Base-by-base conservation (phyloP, 2,797 vertebrate species). In the Paguma larvata region DNA sequence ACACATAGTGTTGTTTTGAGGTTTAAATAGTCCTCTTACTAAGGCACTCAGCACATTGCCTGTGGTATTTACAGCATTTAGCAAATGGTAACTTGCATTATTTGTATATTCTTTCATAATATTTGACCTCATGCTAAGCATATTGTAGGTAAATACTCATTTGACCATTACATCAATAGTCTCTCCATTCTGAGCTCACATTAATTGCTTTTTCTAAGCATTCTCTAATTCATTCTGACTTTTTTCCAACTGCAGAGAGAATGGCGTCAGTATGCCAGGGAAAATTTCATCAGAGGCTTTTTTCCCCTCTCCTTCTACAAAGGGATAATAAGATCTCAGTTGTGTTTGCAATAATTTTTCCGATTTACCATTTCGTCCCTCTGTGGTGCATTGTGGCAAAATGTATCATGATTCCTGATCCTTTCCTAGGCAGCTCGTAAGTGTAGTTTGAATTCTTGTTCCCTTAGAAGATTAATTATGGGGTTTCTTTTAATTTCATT, bases 401-500 rank as follows among this genome's bases (percentile, higher is more conserved):
- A 23, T 84, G 48, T 59, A 23, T 44, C 38, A 34, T 75, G 82
- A 48, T 23, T 78, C 62, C 32, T 48, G n/a, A 46, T 34, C 19
- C 18, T 88, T 91, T 91, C n/a, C n/a, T 32, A 23, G 8, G 63
- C 32, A 83, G 34, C 44, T 91, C 65, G 1, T 56, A 89, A 79
- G 16, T 4, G 10, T 78, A 23, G 32, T 90, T 46, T 62, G 62
- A 88, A 53, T 86, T 67, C 34, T 23, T 86, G 1, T 86, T 89
- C 11, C 53, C 21, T 16, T 6, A 46, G 25, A 9, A 41, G 27
- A 21, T 89, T 92, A 78, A 83, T 56, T 38, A 88, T n/a, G 48
- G 93, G 94, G 51, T 38, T 67, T 25, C n/a, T 89, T 94, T 77
- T 63, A 70, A 80, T 92, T 83, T 89, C 77, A 83, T 68, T 91